Evolutionary conservation across 2,797 vertebrate species (phyloP), one percentile per base, ranked within the genome.

Genomic region (Dallia pectoralis): DNA sequence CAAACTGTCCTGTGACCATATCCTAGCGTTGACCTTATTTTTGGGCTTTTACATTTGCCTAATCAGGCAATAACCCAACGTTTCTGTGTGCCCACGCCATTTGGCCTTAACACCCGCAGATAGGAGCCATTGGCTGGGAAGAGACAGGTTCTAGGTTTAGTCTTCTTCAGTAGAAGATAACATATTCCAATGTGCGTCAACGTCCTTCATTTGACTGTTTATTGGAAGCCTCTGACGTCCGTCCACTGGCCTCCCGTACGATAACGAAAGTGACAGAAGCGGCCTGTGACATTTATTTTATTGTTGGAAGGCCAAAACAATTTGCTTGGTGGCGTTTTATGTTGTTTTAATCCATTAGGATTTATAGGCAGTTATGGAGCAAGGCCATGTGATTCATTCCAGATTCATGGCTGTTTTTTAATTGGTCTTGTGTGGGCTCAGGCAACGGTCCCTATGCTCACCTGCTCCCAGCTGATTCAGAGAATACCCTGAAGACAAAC

Each of bases 241-340:
- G 0, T 33, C 19, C 80, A 79, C 67, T 22, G 72, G 22, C 68
- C 77, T 27, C 75, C 77, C 67, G 67, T 82, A 85, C 81, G 79
- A 67, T 89, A 88, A 88, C 88, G 79, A 81, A 74, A 69, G 66
- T 72, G 67, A 25, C 49, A 25, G 71, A 81, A 80, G 82, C 75
- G 53, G 25, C 78, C 79, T 47, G 76, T 88, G 88, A 87, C 87
- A 89, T 90, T 91, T 88, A 67, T 75, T 90, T 89, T 86, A 87
- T 77, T 72, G 76, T 75, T 75, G 75, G 74, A 76, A 81, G 77
- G 80, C 74, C 82, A 83, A n/a, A 79, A 79, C 80, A 64, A 80
- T 86, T 77, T 77, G 81, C 83, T 88, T 79, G 53, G 71, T 77
- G 77, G 76, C 74, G 76, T 85, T 73, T 84, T 81, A 85, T 82